Percentiles rank a stretch among this genome's conserved stretches.
Conservation (phyloP, 53 echinoderm and acorn worm species). For the Crossaster papposus region DNA sequence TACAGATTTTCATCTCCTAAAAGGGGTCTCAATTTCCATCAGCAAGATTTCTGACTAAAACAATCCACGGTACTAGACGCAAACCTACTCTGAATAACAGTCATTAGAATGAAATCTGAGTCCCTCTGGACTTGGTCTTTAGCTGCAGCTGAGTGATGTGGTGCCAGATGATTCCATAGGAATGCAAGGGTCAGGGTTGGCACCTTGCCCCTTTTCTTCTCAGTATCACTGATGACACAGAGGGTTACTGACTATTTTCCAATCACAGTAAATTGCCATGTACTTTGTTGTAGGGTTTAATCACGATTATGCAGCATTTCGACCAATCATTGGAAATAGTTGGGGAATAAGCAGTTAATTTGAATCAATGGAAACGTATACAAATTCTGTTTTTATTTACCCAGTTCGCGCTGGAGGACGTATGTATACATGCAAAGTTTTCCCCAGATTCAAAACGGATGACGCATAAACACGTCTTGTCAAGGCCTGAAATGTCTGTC, state of each 20-base stretch:
- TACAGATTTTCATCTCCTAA: neutral
- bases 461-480: too few species aligned
- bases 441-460: too few species aligned
- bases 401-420: too few species aligned
- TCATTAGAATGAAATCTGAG: conserved; percentile 20
- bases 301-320: neutral
- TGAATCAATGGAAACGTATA: too few species aligned
- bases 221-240: conserved; percentile 21
- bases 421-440: too few species aligned
- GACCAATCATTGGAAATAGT: too few species aligned
- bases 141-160: neutral
- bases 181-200: conserved; percentile 22
- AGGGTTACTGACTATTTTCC: conserved; percentile 10
- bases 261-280: neutral
- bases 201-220: conserved; percentile 24
- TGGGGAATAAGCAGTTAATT: too few species aligned
- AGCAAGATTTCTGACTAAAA: neutral
- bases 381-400: too few species aligned
- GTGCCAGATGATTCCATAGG: neutral
- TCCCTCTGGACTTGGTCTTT: neutral
- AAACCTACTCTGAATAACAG: neutral
- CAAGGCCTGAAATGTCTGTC: too few species aligned
- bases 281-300: neutral
- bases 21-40: neutral
- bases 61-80: too few species aligned